Conservation (phyloP, 1,140 invertebrate species). For the Latrodectus geometricus region DNA sequence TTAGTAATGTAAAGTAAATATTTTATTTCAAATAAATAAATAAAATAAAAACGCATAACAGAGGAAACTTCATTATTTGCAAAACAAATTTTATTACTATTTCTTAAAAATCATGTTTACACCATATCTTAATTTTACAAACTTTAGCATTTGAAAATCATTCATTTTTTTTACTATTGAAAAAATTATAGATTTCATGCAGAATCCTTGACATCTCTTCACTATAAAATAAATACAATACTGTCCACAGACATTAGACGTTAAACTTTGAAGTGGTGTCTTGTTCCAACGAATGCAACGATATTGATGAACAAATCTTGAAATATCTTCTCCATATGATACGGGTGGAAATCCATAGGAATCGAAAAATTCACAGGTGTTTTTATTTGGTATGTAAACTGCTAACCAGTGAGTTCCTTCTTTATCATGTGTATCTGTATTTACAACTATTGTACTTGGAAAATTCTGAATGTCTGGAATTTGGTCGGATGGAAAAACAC, state of each 20-base stretch:
- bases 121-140: neutral
- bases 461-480: no score
- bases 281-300: neutral
- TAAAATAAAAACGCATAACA: neutral
- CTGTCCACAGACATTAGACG: neutral
- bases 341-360: no score
- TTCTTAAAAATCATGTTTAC: neutral
- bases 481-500: no score
- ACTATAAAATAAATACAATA: slow-evolving; percentile 17
- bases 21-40: neutral
- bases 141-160: neutral
- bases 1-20: neutral
- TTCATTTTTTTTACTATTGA: neutral
- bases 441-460: no score
- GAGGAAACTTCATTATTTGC: neutral
- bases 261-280: neutral
- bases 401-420: no score
- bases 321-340: neutral
- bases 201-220: neutral
- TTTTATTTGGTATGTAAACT: no score
- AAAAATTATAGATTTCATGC: neutral
- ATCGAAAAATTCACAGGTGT: no score
- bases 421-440: no score
- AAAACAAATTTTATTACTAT: neutral
- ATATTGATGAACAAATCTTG: neutral